A percentile compares a stretch with the other conserved stretches of the same genome.
These are phyloP conservation scores for Agrenia bidenticulata DNA, from an alignment of 2,888 invertebrate species.

Conservation along the genomic window DNA sequence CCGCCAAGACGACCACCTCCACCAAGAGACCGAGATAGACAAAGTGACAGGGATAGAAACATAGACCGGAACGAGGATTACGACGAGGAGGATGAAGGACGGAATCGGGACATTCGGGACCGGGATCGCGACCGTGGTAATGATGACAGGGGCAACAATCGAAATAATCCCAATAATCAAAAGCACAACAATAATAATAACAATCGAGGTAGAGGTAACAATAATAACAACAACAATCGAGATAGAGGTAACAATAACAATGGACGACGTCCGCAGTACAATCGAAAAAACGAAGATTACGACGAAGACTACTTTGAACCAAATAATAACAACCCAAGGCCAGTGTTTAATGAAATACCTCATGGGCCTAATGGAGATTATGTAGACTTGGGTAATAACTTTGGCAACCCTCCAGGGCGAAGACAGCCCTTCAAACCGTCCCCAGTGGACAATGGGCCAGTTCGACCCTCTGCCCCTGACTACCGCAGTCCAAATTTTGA, in stretches of 20 bases:
- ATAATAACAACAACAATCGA: slow-evolving; percentile 1
- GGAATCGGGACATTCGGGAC: slow-evolving; percentile 6
- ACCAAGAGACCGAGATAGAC: slow-evolving; percentile 16
- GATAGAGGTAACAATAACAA: slow-evolving; percentile 3
- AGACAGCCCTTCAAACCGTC: slow-evolving; percentile 36
- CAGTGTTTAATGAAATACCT: slow-evolving; percentile 34
- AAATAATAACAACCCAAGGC: slow-evolving; percentile 35
- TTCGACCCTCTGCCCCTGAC: slow-evolving; percentile 38
- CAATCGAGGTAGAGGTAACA: neutral
- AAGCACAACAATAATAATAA: neutral
- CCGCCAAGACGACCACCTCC: slow-evolving; percentile 11
- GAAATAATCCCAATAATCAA: neutral
- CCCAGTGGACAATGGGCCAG: slow-evolving; percentile 39
- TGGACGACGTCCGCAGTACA: neutral
- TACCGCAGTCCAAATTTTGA: slow-evolving; percentile 33
- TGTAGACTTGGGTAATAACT: slow-evolving; percentile 1
- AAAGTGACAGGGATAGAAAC: slow-evolving; percentile 5
- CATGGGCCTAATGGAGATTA: slow-evolving; percentile 9
- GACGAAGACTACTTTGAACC: slow-evolving; percentile 35
- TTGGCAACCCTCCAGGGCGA: neutral
- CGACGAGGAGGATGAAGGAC: neutral
- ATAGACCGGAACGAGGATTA: neutral
- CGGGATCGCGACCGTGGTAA: slow-evolving; percentile 3
- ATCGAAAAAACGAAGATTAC: slow-evolving; percentile 11
- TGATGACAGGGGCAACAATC: slow-evolving; percentile 8